Base-by-base conservation (phyloP, 1,140 invertebrate species). In the Drosophila tropicalis region DNA sequence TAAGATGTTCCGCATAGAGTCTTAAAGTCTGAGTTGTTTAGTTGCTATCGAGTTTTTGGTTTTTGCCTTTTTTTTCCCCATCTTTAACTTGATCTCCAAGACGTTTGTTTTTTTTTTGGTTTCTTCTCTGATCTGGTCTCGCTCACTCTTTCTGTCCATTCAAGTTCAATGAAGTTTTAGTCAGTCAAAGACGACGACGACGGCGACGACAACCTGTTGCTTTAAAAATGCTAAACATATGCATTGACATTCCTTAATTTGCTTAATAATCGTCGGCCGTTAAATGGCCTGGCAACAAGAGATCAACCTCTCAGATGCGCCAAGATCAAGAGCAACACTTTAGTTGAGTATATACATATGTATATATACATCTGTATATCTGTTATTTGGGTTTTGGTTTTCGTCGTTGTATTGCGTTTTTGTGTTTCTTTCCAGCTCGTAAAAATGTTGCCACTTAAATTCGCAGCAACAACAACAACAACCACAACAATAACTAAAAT, bases 211-310 rank as follows among this genome's bases (percentile, higher is more conserved):
- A 87, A 87, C 84, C 84, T 89, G 84, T 87, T 89, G 84, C 77
- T 62, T 62, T 81, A 85, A 78, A 72, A 89, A 87, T 87, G 84
- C 84, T 84, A 87, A 87, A 65, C 76, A 29, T 80, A 83, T 89
- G 77, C 84, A 80, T 71, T 87, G 84, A 81, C 80, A 87, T 89
- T 84, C 80, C 70, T 87, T 78, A 80, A 87, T 87, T 87, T 87
- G 84, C 82, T 78, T 86, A 87, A 86, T 86, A 86, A 87, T 86
- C 82, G 51, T 32, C 60, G 41, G 29, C 79, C 66, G 83, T 74
- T 75, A 75, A 82, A 68, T 83, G 64, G 84, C 80, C 57, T 89
- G 72, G 83, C 84, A 87, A 87, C 83, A 87, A 71, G 62, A 58
- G 41, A 67, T 44, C 62, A 55, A 67, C 72, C 34, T 19, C 22